These are phyloP conservation scores for Hesperophylax magnus DNA, from an alignment of 1,140 invertebrate species.

Conservation along the genomic window DNA sequence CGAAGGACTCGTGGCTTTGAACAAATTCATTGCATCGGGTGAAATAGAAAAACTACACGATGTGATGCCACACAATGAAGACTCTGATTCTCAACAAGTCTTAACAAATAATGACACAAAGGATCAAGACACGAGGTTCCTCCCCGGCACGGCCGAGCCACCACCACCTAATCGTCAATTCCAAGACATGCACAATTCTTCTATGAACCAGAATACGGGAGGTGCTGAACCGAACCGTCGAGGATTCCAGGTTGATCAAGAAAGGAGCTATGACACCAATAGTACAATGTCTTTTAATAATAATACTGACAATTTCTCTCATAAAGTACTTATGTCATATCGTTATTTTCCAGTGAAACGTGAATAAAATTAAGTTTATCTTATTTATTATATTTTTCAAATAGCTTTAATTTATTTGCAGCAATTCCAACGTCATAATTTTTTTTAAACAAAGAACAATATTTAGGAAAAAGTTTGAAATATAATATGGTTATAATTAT, in stretches of 20 bases:
- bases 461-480: no score
- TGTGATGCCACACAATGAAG: slow-evolving; percentile 76
- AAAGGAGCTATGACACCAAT: slow-evolving; percentile 24
- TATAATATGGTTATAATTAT: no score
- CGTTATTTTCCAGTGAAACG: no score
- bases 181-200: slow-evolving; percentile 9
- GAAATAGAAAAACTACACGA: slow-evolving; percentile 84
- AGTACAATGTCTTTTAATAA: not conserved
- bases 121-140: slow-evolving; percentile 58
- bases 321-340: no score
- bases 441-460: no score
- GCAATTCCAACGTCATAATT: no score
- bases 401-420: no score
- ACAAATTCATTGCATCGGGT: slow-evolving; percentile 82
- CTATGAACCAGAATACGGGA: not conserved
- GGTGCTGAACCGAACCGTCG: slow-evolving; percentile 42
- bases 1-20: slow-evolving; percentile 82
- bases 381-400: no score
- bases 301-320: slow-evolving; percentile 5
- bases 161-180: not conserved
- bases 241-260: slow-evolving; percentile 37
- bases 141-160: not conserved
- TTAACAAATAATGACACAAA: slow-evolving; percentile 62
- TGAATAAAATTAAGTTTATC: no score
- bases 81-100: slow-evolving; percentile 64